Evolutionary conservation across 2,888 invertebrate species (phyloP).

Genomic region (Catocala nupta): DNA sequence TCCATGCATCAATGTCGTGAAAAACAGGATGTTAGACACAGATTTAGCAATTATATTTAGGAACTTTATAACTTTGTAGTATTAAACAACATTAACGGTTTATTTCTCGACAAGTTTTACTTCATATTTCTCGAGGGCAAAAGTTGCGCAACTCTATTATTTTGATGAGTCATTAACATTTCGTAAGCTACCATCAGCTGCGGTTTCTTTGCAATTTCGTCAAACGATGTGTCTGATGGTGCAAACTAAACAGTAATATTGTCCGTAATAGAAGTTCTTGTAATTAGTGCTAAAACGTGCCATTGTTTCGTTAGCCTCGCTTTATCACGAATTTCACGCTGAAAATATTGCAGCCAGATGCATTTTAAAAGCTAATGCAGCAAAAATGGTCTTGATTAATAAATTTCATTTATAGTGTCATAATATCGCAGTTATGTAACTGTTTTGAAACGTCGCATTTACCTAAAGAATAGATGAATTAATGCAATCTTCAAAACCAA

Average conservation of each 20-base stretch:
- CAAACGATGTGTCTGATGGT: constrained; percentile 42
- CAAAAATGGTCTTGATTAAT: not conserved
- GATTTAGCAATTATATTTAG: no score
- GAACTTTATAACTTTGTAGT: no score
- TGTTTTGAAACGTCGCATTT: not conserved
- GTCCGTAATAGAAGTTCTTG: constrained; percentile 23
- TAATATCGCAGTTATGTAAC: not conserved
- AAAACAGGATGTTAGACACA: no score
- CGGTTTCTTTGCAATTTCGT: constrained; percentile 60
- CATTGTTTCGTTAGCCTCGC: constrained; percentile 4
- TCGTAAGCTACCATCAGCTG: constrained; percentile 58
- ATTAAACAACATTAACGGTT: not conserved
- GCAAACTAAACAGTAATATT: constrained; percentile 34
- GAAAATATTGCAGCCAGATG: not conserved
- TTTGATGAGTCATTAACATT: constrained; percentile 63
- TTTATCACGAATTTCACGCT: not conserved
- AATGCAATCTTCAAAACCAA: not conserved
- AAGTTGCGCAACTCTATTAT: constrained; percentile 53
- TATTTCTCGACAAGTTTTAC: constrained; percentile 14
- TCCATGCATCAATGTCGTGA: no score
- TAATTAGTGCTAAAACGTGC: constrained; percentile 10
- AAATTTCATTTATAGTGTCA: not conserved
- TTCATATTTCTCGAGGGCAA: constrained; percentile 43
- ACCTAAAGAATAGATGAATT: not conserved
- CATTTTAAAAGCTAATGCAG: not conserved